Base-by-base conservation (phyloP, 2,888 invertebrate genomes). In the Drosophila affinis region DNA sequence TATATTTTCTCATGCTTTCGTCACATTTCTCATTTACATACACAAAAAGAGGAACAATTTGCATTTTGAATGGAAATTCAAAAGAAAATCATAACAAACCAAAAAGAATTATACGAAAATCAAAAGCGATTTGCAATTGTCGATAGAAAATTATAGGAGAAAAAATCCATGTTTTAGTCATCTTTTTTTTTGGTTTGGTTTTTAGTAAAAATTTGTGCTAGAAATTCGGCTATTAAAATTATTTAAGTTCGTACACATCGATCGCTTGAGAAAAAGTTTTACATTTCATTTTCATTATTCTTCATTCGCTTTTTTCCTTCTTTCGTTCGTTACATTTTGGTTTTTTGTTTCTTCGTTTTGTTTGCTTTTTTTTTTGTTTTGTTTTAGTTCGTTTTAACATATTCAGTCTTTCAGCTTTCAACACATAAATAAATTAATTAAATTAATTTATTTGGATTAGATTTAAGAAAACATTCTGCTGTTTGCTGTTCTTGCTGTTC, bases 391-490 rank as follows among this genome's bases (percentile, higher is more conserved):
- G 73, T 82, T 81, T 81, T 88, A 90, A 90, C 90, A 90, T 89
- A 87, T 90, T 90, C 90, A 90, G 90, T 90, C 90, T 90, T 90
- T 89, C 81, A 89, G 89, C 85, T 88, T 87, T 86, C 72, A 83
- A 86, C 76, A 74, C 79, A 89, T 87, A 65, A 65, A 39, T 39
- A 85, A 88, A 90, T 89, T 88, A 89, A 90, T 90, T 90, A 81
- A 90, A 91, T 90, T 87, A 91, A 91, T 88, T 85, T 87, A 88
- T 84, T 89, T 73, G 77, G 39, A 88, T 79, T 77, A 79, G 78
- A 78, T 79, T 77, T 79, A 81, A 88, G 78, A 78, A 76, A 70
- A 63, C 56, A 61, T 77, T 45, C 56, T 49, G 56, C 39, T 72
- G 65, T 61, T 67, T 75, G 86, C 75, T 83, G 84, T 39, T 39